Evolutionary conservation across 2,888 invertebrate species (phyloP).

Genomic region (Camponotus fellah): DNA sequence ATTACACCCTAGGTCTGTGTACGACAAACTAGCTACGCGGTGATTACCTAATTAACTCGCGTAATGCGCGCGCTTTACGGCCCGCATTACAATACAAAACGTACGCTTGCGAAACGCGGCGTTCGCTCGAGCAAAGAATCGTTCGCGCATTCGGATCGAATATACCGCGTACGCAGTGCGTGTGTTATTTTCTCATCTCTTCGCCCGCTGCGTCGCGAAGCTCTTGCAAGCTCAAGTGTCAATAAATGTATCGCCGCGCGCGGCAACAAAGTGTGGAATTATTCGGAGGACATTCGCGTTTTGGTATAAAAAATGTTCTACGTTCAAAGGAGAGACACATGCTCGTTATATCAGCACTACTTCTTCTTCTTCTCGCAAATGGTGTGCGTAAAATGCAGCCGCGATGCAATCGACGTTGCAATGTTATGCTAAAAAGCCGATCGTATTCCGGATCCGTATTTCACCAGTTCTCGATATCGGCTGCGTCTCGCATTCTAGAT

Average conservation of each 20-base stretch:
- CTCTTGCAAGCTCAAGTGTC: conserved; percentile 1
- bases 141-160: not conserved
- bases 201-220: not conserved
- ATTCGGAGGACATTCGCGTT: not conserved
- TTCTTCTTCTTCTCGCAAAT: not conserved
- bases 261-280: conserved; percentile 16
- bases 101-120: conserved; percentile 56
- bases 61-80: conserved; percentile 56
- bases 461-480: not conserved
- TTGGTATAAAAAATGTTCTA: conserved; percentile 34
- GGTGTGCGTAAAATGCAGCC: conserved; percentile 11
- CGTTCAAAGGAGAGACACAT: not conserved
- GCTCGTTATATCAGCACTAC: not conserved
- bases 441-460: not conserved
- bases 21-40: conserved; percentile 70
- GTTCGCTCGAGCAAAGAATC: conserved; percentile 20
- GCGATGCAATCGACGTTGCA: not conserved
- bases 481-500: conserved; percentile 18
- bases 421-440: not conserved
- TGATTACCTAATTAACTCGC: conserved; percentile 67
- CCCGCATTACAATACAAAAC: conserved; percentile 62
- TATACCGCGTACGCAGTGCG: not conserved
- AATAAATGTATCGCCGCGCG: conserved; percentile 10
- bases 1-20: conserved; percentile 69
- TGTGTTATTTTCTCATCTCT: not conserved